phyloP scores from a whole-genome alignment of 2,113 vertebrate genomes.

The Eurystomus gularis region DNA sequence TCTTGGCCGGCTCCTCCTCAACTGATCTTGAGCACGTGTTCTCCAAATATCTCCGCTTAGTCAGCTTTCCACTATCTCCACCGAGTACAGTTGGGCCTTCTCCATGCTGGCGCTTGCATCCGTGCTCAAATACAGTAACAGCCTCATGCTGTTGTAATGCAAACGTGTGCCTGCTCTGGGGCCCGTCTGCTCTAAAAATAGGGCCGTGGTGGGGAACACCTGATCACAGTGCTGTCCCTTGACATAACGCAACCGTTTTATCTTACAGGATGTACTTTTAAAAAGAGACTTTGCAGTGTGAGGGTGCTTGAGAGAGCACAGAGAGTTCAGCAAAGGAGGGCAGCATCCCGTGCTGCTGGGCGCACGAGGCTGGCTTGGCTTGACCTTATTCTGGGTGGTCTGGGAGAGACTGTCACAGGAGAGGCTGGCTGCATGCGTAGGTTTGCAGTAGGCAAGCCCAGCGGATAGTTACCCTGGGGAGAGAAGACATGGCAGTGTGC shows the following conservation, averaged over 20 bases:
- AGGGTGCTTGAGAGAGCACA: neutral
- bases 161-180: neutral
- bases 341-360: neutral
- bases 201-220: neutral
- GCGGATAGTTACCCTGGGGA: neutral
- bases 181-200: neutral
- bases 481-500: neutral
- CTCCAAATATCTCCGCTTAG: neutral
- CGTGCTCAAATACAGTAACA: neutral
- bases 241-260: rapidly evolving
- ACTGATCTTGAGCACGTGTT: neutral
- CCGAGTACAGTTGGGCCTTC: neutral
- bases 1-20: neutral
- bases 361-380: rapidly evolving
- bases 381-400: neutral
- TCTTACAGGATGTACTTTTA: neutral
- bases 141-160: neutral
- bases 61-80: neutral
- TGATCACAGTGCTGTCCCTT: neutral
- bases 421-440: neutral
- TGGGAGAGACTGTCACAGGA: neutral
- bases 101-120: neutral
- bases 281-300: rapidly evolving
- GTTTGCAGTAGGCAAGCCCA: neutral
- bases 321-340: neutral